Conservation (phyloP, 2,888 invertebrate genomes). For the Lepidochrysops patricia region DNA sequence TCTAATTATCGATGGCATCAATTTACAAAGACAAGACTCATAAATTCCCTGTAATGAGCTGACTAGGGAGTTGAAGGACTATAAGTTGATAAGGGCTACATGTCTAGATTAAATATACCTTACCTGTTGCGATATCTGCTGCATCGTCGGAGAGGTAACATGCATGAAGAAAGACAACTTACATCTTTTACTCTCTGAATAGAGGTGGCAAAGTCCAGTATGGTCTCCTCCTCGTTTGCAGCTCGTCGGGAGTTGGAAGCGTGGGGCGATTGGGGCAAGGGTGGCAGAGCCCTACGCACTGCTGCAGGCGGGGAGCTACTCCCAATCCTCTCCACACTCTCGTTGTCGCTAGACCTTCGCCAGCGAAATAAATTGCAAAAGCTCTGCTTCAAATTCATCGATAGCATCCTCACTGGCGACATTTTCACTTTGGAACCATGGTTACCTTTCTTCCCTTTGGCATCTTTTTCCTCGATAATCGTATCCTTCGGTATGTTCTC, state of each 20-base stretch:
- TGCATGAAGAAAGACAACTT: conserved; percentile 49
- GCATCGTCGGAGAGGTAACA: background rate
- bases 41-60: background rate
- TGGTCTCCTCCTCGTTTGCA: conserved; percentile 62
- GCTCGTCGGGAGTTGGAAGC: conserved; percentile 34
- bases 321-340: conserved; percentile 41
- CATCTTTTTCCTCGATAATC: conserved; percentile 59
- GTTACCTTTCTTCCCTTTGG: conserved; percentile 44
- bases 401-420: conserved; percentile 78
- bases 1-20: background rate
- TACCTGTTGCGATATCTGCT: background rate
- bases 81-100: background rate
- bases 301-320: conserved; percentile 52
- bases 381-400: conserved; percentile 86
- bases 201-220: conserved; percentile 90
- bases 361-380: conserved; percentile 90
- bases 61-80: background rate
- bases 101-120: background rate
- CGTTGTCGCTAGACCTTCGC: conserved; percentile 43
- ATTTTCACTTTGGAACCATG: conserved; percentile 73
- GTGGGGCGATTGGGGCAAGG: conserved; percentile 46
- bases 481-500: conserved; percentile 44
- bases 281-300: conserved; percentile 58
- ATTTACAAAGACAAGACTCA: background rate
- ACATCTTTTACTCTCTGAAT: conserved; percentile 96